Evolutionary conservation across 2,888 invertebrate species (phyloP).

Genomic region (Macrosoma leucophasiata): DNA sequence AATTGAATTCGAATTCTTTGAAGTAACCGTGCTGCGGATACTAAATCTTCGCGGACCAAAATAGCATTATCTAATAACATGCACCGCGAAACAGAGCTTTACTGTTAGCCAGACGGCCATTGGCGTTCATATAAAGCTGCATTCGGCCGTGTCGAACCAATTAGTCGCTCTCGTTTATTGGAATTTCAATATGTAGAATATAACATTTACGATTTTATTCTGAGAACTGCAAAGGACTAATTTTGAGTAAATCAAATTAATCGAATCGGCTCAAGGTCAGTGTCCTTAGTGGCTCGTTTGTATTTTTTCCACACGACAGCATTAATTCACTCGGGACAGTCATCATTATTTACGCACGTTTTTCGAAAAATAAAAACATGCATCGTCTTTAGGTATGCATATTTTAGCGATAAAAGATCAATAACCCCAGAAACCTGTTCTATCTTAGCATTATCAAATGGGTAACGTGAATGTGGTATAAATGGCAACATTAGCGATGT

Average conservation of each 20-base stretch:
- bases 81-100: slow-evolving; percentile 43
- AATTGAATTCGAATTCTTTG: slow-evolving; percentile 68
- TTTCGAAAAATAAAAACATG: no score
- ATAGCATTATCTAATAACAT: slow-evolving; percentile 63
- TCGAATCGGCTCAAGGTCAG: no score
- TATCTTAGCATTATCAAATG: slow-evolving; percentile 22
- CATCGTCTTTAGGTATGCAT: no score
- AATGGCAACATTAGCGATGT: slow-evolving; percentile 19
- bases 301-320: no score
- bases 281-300: no score
- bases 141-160: slow-evolving; percentile 16
- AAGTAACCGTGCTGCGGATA: slow-evolving; percentile 65
- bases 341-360: no score
- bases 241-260: no score
- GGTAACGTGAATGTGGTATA: slow-evolving; percentile 24
- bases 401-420: slow-evolving; percentile 39
- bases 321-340: no score
- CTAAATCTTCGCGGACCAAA: slow-evolving; percentile 57
- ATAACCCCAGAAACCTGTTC: slow-evolving; percentile 39
- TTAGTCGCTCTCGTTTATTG: slow-evolving; percentile 17
- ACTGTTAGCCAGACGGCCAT: slow-evolving; percentile 43
- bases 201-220: no score
- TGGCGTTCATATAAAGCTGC: slow-evolving; percentile 29
- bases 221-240: no score
- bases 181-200: no score